A percentile compares a stretch with the other conserved stretches of the same genome.
These are phyloP conservation scores for Chaenogobius annularis DNA, from an alignment of 2,113 vertebrate species.

Conservation along the genomic window DNA sequence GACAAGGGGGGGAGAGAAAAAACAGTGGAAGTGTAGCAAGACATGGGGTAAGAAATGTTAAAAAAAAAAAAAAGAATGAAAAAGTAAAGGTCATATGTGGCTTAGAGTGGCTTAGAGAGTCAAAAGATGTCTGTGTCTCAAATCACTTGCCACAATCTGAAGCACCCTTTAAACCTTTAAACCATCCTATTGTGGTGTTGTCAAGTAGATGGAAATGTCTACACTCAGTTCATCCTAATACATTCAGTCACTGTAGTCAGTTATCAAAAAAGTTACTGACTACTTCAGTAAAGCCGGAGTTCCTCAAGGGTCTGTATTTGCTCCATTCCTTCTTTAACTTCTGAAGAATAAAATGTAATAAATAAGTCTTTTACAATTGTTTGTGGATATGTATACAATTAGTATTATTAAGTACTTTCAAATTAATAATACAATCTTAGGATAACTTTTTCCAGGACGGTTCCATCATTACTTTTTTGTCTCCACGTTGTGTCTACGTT, in stretches of 20 bases:
- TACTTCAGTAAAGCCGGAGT: not conserved
- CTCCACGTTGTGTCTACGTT: slow-evolving; percentile 15
- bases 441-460: too few relatives aligned
- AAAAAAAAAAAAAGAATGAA: slow-evolving; percentile 13
- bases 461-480: slow-evolving; percentile 5
- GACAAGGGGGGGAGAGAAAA: slow-evolving; percentile 49
- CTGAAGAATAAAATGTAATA: not conserved
- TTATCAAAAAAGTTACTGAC: not conserved
- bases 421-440: too few relatives aligned
- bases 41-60: not conserved
- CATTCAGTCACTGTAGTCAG: not conserved
- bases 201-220: not conserved
- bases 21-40: slow-evolving; percentile 28
- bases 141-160: slow-evolving; percentile 22
- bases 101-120: slow-evolving; percentile 47
- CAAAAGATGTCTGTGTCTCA: slow-evolving; percentile 32
- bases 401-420: too few relatives aligned
- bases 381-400: not conserved
- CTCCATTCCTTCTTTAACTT: not conserved
- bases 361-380: not conserved
- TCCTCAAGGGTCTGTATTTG: not conserved
- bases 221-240: not conserved
- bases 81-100: slow-evolving; percentile 62
- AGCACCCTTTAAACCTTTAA: not conserved
- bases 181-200: not conserved